A percentile compares a stretch with the other conserved stretches of the same genome.
Conservation (phyloP, 2,888 invertebrate genomes). For the Stenchaetothrips biformis region DNA sequence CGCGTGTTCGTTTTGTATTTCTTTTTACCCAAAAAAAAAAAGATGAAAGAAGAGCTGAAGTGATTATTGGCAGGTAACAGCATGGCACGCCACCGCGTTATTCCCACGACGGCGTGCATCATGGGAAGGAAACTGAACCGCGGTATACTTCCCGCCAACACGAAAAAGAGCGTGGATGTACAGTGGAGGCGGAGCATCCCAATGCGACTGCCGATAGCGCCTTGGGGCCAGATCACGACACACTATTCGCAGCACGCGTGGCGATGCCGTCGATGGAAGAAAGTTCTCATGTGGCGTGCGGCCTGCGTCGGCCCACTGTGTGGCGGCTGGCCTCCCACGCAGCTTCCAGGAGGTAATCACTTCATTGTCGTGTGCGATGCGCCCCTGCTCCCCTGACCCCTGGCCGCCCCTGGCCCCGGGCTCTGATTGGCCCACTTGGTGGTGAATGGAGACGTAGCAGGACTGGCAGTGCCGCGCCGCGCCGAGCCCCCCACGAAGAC, state of each 20-base stretch:
- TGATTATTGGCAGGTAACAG: not conserved
- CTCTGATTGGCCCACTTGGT: too few species aligned
- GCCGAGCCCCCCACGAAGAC: not conserved
- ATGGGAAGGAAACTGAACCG: not conserved
- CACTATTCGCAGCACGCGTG: not conserved
- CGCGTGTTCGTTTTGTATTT: not conserved
- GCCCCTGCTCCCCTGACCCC: not conserved
- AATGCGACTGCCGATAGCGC: not conserved
- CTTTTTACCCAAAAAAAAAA: not conserved
- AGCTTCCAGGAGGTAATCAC: not conserved
- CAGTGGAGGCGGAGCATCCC: not conserved
- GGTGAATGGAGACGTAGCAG: too few species aligned
- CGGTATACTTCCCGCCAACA: not conserved
- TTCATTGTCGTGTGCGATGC: not conserved
- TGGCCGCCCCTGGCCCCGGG: too few species aligned
- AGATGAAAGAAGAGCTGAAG: not conserved
- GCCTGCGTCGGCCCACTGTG: too few species aligned
- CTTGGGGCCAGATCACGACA: not conserved
- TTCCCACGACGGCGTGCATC: not conserved
- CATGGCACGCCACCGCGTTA: too few species aligned
- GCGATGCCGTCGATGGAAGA: too few species aligned
- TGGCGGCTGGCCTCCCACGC: too few species aligned
- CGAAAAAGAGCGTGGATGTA: not conserved
- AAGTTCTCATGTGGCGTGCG: too few species aligned
- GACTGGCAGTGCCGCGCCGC: not conserved